Evolutionary conservation across 2,113 vertebrate species (phyloP).

Genomic region (Peromyscus californicus): DNA sequence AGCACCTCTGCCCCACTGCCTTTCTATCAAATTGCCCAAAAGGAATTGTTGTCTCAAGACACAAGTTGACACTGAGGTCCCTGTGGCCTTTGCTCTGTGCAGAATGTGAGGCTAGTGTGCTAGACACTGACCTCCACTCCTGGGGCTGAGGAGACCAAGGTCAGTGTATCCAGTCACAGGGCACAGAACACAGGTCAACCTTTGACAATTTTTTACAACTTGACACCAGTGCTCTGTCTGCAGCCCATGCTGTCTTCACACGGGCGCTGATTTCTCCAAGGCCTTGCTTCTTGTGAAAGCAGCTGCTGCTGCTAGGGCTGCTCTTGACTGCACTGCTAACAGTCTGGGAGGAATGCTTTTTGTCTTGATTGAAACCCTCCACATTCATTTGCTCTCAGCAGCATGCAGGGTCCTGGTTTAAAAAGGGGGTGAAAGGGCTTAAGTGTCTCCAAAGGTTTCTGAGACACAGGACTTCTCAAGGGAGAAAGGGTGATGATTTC

Average conservation of each 20-base stretch:
- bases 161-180: neutral
- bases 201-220: slow-evolving; percentile 41
- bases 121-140: neutral
- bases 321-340: neutral
- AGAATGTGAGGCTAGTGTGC: fast-evolving
- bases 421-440: slow-evolving; percentile 62
- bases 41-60: neutral
- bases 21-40: neutral
- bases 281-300: neutral
- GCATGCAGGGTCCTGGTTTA: slow-evolving; percentile 54
- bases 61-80: neutral
- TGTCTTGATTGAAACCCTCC: slow-evolving; percentile 65
- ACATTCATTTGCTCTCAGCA: slow-evolving; percentile 50
- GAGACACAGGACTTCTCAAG: slow-evolving; percentile 66
- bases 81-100: neutral
- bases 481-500: slow-evolving; percentile 71
- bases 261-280: slow-evolving; percentile 47
- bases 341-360: slow-evolving; percentile 49
- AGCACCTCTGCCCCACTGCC: neutral
- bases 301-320: slow-evolving; percentile 43
- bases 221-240: slow-evolving; percentile 36
- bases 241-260: neutral
- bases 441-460: slow-evolving; percentile 73
- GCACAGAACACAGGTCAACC: neutral
- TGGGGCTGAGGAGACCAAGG: neutral